Evolutionary conservation across 2,888 invertebrate species (phyloP).

Genomic region (Lepidochitona cinerea): DNA sequence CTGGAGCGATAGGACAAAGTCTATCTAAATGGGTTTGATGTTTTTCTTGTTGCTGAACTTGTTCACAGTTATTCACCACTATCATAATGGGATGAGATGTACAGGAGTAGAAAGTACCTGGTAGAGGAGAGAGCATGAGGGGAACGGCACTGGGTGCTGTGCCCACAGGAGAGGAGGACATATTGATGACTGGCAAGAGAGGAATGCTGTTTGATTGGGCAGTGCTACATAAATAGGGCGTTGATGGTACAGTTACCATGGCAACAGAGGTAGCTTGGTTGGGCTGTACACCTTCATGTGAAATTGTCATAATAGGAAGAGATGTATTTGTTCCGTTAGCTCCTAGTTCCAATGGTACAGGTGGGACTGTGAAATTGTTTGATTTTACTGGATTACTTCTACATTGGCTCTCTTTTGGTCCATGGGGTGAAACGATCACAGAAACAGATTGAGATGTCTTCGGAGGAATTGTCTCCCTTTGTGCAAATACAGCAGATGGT

Average conservation of each 20-base stretch:
- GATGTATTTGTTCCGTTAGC: neutral
- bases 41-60: neutral
- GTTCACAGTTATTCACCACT: neutral
- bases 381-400: neutral
- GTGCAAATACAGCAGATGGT: too few relatives aligned
- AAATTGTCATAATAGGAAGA: neutral
- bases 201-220: neutral
- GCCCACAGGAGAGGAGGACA: neutral
- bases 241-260: too few relatives aligned
- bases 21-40: neutral
- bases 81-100: neutral
- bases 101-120: neutral
- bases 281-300: too few relatives aligned
- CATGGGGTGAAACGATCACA: neutral
- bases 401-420: neutral
- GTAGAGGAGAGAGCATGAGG: neutral
- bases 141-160: neutral
- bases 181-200: neutral
- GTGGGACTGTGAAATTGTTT: neutral
- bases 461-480: too few relatives aligned
- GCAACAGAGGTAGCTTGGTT: neutral
- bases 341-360: neutral
- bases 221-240: neutral
- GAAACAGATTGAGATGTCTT: neutral
- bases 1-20: conserved; percentile 1